Percentiles rank a stretch among this genome's conserved stretches.
These are phyloP conservation scores for Gastracanthus pulcherrimus DNA, from an alignment of 2,888 invertebrate species.

Conservation along the genomic window DNA sequence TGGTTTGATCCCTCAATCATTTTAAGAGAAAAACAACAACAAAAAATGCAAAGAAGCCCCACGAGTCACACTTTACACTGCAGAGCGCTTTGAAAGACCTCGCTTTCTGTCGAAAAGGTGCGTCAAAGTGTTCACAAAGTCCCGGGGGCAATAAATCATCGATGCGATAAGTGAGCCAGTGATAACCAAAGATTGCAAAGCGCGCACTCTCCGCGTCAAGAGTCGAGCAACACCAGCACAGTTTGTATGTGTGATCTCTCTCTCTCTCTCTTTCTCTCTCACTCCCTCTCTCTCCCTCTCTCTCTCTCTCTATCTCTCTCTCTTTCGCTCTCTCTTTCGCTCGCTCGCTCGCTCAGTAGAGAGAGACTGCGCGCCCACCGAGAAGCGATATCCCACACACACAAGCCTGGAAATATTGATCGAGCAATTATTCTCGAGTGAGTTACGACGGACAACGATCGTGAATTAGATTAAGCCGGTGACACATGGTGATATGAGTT, in stretches of 20 bases:
- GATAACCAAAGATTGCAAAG: slow-evolving; percentile 47
- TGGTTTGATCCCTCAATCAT: no score
- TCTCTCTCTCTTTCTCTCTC: not conserved
- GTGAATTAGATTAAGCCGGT: slow-evolving; percentile 73
- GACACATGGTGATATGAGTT: slow-evolving; percentile 74
- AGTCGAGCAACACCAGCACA: not conserved
- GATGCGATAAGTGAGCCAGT: slow-evolving; percentile 29
- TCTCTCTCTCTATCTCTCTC: not conserved
- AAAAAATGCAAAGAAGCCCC: no score
- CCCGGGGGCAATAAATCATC: slow-evolving; percentile 34
- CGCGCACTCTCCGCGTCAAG: slow-evolving; percentile 25
- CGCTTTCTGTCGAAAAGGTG: not conserved
- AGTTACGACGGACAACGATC: slow-evolving; percentile 71
- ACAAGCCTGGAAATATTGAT: slow-evolving; percentile 69
- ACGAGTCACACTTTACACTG: not conserved
- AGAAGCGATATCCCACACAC: slow-evolving; percentile 33
- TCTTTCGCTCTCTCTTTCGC: not conserved
- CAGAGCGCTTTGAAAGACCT: not conserved
- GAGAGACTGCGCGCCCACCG: not conserved
- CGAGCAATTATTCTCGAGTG: slow-evolving; percentile 73
- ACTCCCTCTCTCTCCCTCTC: not conserved
- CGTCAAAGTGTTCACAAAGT: not conserved
- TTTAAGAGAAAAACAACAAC: no score
- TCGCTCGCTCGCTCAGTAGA: no score
- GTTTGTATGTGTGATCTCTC: no score